phyloP scores from a whole-genome alignment of 2,797 vertebrate species.

The Cetoscarus ocellatus region DNA sequence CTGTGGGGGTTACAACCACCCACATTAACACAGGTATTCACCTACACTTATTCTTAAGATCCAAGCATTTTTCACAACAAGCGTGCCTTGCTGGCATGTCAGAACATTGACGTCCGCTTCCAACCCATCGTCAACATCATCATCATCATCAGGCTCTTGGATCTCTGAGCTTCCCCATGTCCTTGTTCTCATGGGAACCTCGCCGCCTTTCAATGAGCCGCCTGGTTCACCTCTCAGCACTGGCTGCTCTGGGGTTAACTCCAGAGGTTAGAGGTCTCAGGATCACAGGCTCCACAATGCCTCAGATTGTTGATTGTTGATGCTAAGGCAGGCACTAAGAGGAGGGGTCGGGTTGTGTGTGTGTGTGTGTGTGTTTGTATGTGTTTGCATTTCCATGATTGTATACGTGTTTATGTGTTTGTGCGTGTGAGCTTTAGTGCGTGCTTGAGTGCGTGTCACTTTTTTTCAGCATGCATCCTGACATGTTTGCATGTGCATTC shows the following conservation, averaged over 20 bases:
- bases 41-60: not conserved
- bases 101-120: constrained; percentile 36
- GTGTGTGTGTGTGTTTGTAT: constrained; percentile 1
- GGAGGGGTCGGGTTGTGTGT: constrained; percentile 42
- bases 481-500: constrained; percentile 41
- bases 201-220: constrained; percentile 70
- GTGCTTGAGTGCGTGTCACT: constrained; percentile 21
- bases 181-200: constrained; percentile 80
- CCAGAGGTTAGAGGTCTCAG: constrained; percentile 80
- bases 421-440: constrained; percentile 21
- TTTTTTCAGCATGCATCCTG: constrained; percentile 43
- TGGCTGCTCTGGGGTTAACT: constrained; percentile 81
- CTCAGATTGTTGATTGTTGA: constrained; percentile 80
- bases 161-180: constrained; percentile 50
- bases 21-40: constrained; percentile 4
- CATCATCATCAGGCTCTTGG: constrained; percentile 53
- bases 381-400: constrained; percentile 61
- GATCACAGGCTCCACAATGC: constrained; percentile 87
- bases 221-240: constrained; percentile 81
- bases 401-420: constrained; percentile 52
- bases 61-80: constrained; percentile 6
- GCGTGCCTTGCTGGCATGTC: constrained; percentile 15
- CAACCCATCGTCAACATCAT: constrained; percentile 52
- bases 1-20: not conserved
- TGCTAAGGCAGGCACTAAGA: constrained; percentile 60